Conservation (phyloP, 2,888 invertebrate species). For the Elmis aenea region DNA sequence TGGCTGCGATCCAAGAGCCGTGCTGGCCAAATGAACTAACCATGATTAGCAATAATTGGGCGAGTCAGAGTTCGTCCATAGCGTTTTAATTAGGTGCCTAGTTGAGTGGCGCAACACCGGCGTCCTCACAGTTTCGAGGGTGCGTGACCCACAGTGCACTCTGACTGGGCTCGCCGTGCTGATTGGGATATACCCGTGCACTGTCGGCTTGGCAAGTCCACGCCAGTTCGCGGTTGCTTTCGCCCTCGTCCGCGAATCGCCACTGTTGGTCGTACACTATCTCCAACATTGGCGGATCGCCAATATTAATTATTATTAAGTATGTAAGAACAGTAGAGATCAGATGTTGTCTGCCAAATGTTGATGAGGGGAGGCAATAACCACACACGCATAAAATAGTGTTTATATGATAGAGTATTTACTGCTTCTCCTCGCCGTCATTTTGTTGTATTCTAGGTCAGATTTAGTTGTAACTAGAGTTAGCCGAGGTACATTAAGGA, state of each 20-base stretch:
- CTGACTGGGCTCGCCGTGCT: conserved; percentile 26
- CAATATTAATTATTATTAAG: conserved; percentile 27
- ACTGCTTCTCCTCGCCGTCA: conserved; percentile 42
- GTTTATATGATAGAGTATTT: conserved; percentile 29
- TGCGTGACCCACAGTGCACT: conserved; percentile 36
- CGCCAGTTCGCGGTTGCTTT: conserved; percentile 27
- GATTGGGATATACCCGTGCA: conserved; percentile 29
- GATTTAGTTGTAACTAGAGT: conserved; percentile 39
- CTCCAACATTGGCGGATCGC: conserved; percentile 19
- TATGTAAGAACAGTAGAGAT: conserved; percentile 36
- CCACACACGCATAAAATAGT: conserved; percentile 23
- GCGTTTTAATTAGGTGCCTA: conserved; percentile 47
- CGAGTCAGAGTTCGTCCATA: conserved; percentile 42
- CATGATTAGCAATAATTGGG: conserved; percentile 46
- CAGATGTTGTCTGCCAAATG: conserved; percentile 47
- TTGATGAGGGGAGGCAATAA: conserved; percentile 41
- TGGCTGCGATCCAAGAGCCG: conserved; percentile 29
- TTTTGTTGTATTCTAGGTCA: conserved; percentile 45
- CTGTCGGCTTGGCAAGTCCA: conserved; percentile 27
- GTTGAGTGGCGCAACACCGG: conserved; percentile 33
- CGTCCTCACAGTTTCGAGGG: conserved; percentile 33
- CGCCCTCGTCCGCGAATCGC: conserved; percentile 32
- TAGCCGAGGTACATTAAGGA: conserved; percentile 32
- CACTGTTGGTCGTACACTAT: conserved; percentile 18
- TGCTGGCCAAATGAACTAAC: conserved; percentile 41